Evolutionary conservation across 2,888 invertebrate species (phyloP).

Genomic region (Rapana venosa): DNA sequence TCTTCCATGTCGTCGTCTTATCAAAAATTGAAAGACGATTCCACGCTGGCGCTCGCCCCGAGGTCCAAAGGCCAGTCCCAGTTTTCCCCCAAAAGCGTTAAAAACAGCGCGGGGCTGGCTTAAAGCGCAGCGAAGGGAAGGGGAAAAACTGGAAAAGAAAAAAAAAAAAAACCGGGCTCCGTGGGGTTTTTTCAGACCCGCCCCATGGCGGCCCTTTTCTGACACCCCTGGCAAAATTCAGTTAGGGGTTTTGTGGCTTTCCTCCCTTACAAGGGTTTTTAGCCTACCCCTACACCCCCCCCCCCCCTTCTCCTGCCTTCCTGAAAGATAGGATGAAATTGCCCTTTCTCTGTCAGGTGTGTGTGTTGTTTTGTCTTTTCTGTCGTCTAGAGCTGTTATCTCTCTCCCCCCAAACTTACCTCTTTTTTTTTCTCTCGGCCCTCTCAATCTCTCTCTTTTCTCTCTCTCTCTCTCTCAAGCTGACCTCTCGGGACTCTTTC

Average conservation of each 20-base stretch:
- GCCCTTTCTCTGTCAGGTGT: neutral
- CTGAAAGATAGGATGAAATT: no score
- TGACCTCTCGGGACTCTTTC: no score
- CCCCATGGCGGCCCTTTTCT: neutral
- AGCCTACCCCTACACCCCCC: neutral
- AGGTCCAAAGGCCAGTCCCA: constrained; percentile 1
- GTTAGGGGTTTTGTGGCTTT: neutral
- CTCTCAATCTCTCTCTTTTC: no score
- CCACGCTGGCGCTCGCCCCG: neutral
- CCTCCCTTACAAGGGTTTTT: no score
- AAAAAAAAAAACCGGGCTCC: neutral
- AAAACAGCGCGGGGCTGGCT: neutral
- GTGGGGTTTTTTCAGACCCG: neutral
- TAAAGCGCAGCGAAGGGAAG: no score
- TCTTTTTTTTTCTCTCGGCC: no score
- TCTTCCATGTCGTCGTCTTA: no score
- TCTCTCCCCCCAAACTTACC: no score
- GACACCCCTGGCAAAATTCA: neutral
- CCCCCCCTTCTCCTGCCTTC: neutral
- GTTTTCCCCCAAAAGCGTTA: neutral
- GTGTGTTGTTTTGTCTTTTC: no score
- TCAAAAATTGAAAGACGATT: no score
- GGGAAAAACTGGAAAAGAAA: neutral
- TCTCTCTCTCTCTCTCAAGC: no score
- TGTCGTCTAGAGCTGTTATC: no score